Percentiles rank a stretch among this genome's conserved stretches.
Evolutionary conservation across 2,113 vertebrate species (phyloP).

Genomic region (Chionis minor): DNA sequence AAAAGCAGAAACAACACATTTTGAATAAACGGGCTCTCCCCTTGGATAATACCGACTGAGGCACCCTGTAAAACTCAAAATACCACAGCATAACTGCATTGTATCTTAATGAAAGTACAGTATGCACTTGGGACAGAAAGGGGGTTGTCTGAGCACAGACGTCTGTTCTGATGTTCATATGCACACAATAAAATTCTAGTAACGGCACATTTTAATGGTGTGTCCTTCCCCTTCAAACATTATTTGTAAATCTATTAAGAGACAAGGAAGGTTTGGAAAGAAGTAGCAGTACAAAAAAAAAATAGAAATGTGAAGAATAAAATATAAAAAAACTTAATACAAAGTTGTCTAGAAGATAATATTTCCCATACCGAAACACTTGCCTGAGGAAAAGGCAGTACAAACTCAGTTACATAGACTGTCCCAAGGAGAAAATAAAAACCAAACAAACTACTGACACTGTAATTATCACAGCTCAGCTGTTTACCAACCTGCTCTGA

Average conservation of each 20-base stretch:
- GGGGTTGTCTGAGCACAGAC: neutral
- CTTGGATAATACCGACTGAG: neutral
- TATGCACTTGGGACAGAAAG: neutral
- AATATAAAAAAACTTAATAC: neutral
- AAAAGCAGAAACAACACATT: neutral
- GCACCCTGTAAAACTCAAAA: neutral
- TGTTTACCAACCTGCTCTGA: neutral
- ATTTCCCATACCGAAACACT: neutral
- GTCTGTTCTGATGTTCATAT: neutral
- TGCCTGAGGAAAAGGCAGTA: constrained; percentile 20
- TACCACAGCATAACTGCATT: accelerated
- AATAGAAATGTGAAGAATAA: neutral
- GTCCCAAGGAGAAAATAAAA: constrained; percentile 32
- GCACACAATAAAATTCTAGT: neutral
- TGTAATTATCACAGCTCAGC: neutral
- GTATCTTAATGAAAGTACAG: neutral
- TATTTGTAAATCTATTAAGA: neutral
- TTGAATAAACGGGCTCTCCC: neutral
- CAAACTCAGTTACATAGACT: neutral
- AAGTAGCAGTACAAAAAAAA: neutral
- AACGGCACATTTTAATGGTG: neutral
- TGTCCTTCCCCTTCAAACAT: neutral
- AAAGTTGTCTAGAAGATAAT: neutral
- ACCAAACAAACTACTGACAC: neutral
- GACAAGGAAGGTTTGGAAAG: neutral